phyloP scores from a whole-genome alignment of 1,140 invertebrate genomes.

The Bilobella aurantiaca region DNA sequence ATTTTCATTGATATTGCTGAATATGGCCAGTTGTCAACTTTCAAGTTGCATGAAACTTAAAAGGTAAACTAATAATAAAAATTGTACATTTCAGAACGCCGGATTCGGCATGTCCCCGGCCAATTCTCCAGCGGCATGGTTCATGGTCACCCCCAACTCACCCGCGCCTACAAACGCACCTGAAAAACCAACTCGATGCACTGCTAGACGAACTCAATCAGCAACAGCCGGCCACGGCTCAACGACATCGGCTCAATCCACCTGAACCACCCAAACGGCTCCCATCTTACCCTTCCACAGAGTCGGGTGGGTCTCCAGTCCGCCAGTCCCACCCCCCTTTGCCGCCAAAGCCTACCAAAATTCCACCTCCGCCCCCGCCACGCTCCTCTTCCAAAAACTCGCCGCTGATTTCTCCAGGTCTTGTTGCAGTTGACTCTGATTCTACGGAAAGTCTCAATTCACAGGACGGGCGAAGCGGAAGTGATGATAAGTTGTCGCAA shows the following conservation, averaged over 20 bases:
- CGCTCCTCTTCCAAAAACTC: conserved; percentile 32
- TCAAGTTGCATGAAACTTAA: too few relatives aligned
- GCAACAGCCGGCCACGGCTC: not conserved
- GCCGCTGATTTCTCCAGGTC: conserved; percentile 22
- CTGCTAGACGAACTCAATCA: conserved; percentile 63
- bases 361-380: conserved; percentile 31
- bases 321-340: conserved; percentile 33
- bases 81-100: conserved; percentile 11
- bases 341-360: conserved; percentile 33
- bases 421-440: conserved; percentile 29
- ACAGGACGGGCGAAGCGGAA: conserved; percentile 49
- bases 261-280: conserved; percentile 34
- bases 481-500: conserved; percentile 57
- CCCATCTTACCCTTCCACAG: conserved; percentile 38
- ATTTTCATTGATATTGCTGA: too few relatives aligned
- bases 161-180: conserved; percentile 53
- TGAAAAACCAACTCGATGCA: conserved; percentile 91
- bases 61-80: too few relatives aligned
- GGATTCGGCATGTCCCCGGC: not conserved
- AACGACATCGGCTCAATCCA: conserved; percentile 22
- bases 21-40: too few relatives aligned
- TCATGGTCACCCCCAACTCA: conserved; percentile 39
- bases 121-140: conserved; percentile 51
- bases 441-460: conserved; percentile 64
- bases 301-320: conserved; percentile 35